phyloP scores from a whole-genome alignment of 2,888 invertebrate species.

The Mythimna pallens region DNA sequence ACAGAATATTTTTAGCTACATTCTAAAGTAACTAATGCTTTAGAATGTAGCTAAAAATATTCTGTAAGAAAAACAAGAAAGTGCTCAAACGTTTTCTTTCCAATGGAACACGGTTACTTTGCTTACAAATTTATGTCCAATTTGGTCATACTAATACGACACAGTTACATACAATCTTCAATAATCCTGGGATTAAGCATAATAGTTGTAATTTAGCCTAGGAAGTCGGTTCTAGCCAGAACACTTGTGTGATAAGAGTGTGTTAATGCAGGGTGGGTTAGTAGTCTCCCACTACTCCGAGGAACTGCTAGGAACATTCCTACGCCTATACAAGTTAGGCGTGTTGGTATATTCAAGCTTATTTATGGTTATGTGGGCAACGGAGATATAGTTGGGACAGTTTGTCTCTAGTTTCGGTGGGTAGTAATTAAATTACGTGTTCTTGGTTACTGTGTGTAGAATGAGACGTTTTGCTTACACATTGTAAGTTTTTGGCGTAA shows the following conservation, averaged over 20 bases:
- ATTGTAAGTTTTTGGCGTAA: background rate
- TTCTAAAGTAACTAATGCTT: no score
- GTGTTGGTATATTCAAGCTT: constrained; percentile 16
- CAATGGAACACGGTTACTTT: background rate
- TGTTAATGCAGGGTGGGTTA: constrained; percentile 42
- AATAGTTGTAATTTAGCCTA: constrained; percentile 45
- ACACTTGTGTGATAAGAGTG: constrained; percentile 51
- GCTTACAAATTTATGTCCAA: background rate
- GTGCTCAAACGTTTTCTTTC: no score
- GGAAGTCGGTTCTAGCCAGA: constrained; percentile 39
- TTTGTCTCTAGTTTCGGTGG: constrained; percentile 18
- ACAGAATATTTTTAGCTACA: no score
- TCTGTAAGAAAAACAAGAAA: no score
- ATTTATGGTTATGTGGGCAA: constrained; percentile 34
- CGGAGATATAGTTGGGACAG: constrained; percentile 18
- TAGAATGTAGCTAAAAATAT: no score
- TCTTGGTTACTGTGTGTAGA: background rate
- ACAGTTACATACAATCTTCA: background rate
- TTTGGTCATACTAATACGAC: constrained; percentile 4
- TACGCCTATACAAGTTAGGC: constrained; percentile 4
- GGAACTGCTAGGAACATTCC: constrained; percentile 21
- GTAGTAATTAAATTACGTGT: constrained; percentile 13
- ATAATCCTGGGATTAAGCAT: constrained; percentile 15
- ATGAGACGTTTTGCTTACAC: background rate
- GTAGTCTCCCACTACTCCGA: constrained; percentile 1